These are phyloP conservation scores for Coluber constrictor DNA, from an alignment of 2,797 vertebrate genomes.

Conservation along the genomic window DNA sequence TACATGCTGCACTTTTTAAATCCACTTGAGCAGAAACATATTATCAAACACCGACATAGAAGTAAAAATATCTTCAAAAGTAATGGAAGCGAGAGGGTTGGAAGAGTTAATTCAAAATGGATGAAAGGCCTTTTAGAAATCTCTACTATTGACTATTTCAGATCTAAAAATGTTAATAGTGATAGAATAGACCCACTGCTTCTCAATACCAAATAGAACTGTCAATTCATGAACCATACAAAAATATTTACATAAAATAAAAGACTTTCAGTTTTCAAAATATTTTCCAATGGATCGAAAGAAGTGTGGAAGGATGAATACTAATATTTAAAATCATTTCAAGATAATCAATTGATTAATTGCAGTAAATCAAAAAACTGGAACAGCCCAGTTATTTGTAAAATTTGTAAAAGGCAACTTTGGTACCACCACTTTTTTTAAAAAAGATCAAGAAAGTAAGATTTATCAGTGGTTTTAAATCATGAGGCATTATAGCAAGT, in stretches of 20 bases:
- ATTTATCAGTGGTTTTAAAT: background rate
- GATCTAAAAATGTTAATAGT: background rate
- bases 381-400: background rate
- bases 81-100: too few species aligned
- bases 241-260: background rate
- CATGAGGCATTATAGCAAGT: background rate
- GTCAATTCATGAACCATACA: background rate
- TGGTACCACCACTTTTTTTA: background rate
- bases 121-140: background rate
- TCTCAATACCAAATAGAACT: background rate
- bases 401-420: background rate
- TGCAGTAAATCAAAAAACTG: background rate
- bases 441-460: background rate
- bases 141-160: background rate
- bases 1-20: background rate
- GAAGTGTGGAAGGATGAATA: background rate
- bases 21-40: slow-evolving; percentile 7
- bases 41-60: slow-evolving; percentile 20
- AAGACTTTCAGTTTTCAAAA: background rate
- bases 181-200: background rate
- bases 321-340: background rate
- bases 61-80: slow-evolving; percentile 33
- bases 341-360: background rate
- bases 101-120: background rate
- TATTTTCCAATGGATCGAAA: background rate